Base-by-base conservation (phyloP, 2,113 vertebrate species). In the Seriola quinqueradiata region DNA sequence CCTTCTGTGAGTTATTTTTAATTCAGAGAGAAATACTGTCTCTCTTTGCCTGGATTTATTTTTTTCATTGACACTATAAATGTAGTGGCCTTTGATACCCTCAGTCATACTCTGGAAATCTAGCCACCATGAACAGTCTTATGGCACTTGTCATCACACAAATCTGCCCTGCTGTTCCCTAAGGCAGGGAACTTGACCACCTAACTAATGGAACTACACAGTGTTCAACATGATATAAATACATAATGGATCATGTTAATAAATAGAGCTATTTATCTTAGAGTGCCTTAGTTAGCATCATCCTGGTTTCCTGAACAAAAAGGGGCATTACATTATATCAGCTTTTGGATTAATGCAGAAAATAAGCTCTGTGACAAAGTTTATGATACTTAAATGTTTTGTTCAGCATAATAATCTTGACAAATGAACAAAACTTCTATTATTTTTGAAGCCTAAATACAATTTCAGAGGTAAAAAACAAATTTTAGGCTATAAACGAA, bases 81-180 rank as follows among this genome's bases (percentile, higher is more conserved):
- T 89, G 79, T 79, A 84, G 80, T 81, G 87, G 89, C 81, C 89
- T 90, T 90, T 68, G 60, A 75, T 77, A 67, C 58, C 54, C 71
- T 71, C 52, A 69, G 50, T 42, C 58, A 21, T 59, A 9, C 69
- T 68, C 48, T 77, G 50, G 28, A 84, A 78, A 78, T 75, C 36
- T 54, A 52, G 67, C 54, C 50, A 65, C 16, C 32, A 55, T 40
- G 17, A 77, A 77, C 32, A 64, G 10, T 84, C 60, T 66, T 23
- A 64, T 40, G 12, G 23, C 11, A 17, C 28, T 63, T 75, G 46
- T 58, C 46, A 58, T 61, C 50, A 17, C 38, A 65, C 5, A 65
- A 17, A 50, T 60, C 42, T 74, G 19, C 42, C 57, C 9, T 38
- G 34, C 32, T n/a, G 61, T 70, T 77, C 83, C 25, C 67, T 3